These are phyloP conservation scores for Hesperophylax magnus DNA, from an alignment of 1,140 invertebrate genomes.

Conservation along the genomic window DNA sequence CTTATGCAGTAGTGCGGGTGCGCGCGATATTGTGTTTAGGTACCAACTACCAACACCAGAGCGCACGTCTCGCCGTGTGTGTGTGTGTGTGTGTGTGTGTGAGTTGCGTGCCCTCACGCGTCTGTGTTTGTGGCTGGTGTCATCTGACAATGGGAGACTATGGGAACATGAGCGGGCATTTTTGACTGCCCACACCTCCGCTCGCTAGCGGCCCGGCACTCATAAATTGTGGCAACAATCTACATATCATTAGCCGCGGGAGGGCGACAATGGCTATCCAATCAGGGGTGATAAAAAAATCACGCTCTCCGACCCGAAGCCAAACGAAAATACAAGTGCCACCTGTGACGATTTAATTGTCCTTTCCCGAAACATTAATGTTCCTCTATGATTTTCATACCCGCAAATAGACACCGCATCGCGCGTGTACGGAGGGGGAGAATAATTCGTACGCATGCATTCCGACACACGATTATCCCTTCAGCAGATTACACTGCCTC, in stretches of 20 bases:
- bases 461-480: too few species aligned
- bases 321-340: too few species aligned
- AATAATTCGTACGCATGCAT: too few species aligned
- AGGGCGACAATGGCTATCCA: not conserved
- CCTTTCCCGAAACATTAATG: too few species aligned
- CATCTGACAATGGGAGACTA: slow-evolving; percentile 13
- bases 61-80: not conserved
- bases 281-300: slow-evolving; percentile 15
- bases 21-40: too few species aligned
- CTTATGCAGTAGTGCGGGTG: not conserved
- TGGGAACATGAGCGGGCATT: slow-evolving; percentile 18
- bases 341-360: too few species aligned
- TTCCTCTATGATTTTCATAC: too few species aligned
- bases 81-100: not conserved
- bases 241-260: slow-evolving; percentile 14
- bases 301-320: too few species aligned
- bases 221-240: slow-evolving; percentile 17
- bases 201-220: not conserved
- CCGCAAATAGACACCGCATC: too few species aligned
- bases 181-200: slow-evolving; percentile 18
- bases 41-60: not conserved
- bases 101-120: not conserved
- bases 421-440: too few species aligned
- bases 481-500: too few species aligned
- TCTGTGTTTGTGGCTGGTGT: not conserved